These are phyloP conservation scores for Phymanthus crucifer DNA, from an alignment of 92 coral and sea anemone species.

Conservation along the genomic window DNA sequence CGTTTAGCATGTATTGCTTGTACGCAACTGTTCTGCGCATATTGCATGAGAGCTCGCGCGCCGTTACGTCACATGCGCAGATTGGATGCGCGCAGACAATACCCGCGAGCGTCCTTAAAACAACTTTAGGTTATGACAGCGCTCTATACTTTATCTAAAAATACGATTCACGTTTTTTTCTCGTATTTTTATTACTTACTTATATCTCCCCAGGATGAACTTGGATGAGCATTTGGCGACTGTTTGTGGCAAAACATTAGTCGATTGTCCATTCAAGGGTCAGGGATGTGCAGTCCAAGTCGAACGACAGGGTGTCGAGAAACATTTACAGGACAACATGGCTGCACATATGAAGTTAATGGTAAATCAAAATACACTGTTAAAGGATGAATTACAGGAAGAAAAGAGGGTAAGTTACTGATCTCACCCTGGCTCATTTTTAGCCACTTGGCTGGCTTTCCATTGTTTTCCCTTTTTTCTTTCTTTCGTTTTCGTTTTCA, in stretches of 20 bases:
- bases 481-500: no score
- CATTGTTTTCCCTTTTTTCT: no score
- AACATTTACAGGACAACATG: not conserved
- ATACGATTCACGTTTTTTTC: not conserved
- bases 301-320: not conserved
- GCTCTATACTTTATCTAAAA: no score
- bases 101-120: no score
- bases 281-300: not conserved
- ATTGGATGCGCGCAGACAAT: no score
- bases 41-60: no score
- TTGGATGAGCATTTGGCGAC: not conserved
- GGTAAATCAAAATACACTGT: not conserved
- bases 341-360: not conserved
- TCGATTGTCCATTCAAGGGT: conserved; percentile 7
- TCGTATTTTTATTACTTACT: not conserved
- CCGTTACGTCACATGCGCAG: no score
- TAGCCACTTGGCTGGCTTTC: no score
- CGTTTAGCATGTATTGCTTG: no score
- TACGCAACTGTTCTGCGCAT: no score
- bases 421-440: no score
- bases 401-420: not conserved
- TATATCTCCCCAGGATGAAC: not conserved
- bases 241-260: not conserved
- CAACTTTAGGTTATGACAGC: no score
- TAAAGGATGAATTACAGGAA: not conserved